Evolutionary conservation across 92 coral and sea anemone genomes (phyloP).

Genomic region (Phenganax marumi): DNA sequence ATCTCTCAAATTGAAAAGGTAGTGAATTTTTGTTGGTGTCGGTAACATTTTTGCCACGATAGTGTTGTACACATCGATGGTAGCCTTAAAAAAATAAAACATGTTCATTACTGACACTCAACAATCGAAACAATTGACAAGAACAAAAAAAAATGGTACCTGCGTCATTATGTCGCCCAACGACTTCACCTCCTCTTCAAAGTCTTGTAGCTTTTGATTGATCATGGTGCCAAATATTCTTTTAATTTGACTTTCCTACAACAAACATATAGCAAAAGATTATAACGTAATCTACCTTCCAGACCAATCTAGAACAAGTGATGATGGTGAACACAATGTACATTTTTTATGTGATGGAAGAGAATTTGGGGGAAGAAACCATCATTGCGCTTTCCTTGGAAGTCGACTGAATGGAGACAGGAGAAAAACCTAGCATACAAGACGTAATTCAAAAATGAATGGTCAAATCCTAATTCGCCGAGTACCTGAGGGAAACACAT

Average conservation of each 20-base stretch:
- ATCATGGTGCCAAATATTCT: constrained; percentile 99
- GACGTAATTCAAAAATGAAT: too few species aligned
- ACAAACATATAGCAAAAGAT: background rate
- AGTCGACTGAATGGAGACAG: background rate
- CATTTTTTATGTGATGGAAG: too few species aligned
- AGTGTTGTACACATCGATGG: constrained; percentile 91
- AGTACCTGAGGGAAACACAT: constrained; percentile 97
- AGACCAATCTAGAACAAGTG: too few species aligned
- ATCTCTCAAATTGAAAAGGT: constrained; percentile 91
- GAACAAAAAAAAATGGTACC: constrained; percentile 46
- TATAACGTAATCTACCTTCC: too few species aligned
- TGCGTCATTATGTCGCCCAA: constrained; percentile 98
- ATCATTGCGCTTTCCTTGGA: too few species aligned
- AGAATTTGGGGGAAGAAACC: too few species aligned
- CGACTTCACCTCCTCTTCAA: constrained; percentile 97
- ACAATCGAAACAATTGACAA: background rate
- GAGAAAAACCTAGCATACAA: background rate
- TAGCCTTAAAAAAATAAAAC: constrained; percentile 62
- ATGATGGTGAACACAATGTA: background rate
- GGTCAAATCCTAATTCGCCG: background rate
- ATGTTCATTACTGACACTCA: background rate
- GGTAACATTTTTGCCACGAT: constrained; percentile 96
- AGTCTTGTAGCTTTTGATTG: constrained; percentile 95
- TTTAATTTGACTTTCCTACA: constrained; percentile 93
- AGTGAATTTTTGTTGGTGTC: constrained; percentile 98